phyloP scores from a whole-genome alignment of 2,888 invertebrate genomes.

The Polietes domitor region DNA sequence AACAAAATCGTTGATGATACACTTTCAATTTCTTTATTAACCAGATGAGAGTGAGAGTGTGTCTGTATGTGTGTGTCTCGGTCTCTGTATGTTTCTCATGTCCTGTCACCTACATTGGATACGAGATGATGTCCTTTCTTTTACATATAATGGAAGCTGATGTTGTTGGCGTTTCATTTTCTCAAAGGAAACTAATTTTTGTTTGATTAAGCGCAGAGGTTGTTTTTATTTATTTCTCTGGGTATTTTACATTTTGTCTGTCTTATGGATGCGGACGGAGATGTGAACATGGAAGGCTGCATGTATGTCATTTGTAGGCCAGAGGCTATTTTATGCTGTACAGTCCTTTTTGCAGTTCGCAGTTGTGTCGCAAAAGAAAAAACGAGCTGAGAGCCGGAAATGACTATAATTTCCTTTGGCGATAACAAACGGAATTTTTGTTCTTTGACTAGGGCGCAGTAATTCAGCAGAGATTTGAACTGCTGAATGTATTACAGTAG shows the following conservation, averaged over 20 bases:
- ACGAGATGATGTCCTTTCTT: background rate
- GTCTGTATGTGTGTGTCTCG: background rate
- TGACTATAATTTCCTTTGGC: background rate
- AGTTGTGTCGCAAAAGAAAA: background rate
- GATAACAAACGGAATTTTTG: background rate
- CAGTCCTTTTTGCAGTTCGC: background rate
- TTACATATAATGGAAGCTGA: background rate
- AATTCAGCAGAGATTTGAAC: no score
- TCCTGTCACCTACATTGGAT: background rate
- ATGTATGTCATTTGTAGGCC: background rate
- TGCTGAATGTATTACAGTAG: no score
- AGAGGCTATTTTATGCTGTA: background rate
- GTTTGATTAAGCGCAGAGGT: conserved; percentile 49
- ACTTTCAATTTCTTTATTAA: conserved; percentile 60
- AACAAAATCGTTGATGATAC: background rate
- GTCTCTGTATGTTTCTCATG: conserved; percentile 36
- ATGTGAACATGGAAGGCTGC: background rate
- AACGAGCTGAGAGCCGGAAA: background rate
- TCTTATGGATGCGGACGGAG: background rate
- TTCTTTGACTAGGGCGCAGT: no score
- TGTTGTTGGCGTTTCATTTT: background rate
- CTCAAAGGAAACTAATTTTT: conserved; percentile 53
- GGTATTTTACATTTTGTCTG: background rate
- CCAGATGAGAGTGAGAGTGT: no score
- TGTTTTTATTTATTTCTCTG: background rate